phyloP scores from a whole-genome alignment of 2,113 vertebrate genomes.

The Bucco capensis region DNA sequence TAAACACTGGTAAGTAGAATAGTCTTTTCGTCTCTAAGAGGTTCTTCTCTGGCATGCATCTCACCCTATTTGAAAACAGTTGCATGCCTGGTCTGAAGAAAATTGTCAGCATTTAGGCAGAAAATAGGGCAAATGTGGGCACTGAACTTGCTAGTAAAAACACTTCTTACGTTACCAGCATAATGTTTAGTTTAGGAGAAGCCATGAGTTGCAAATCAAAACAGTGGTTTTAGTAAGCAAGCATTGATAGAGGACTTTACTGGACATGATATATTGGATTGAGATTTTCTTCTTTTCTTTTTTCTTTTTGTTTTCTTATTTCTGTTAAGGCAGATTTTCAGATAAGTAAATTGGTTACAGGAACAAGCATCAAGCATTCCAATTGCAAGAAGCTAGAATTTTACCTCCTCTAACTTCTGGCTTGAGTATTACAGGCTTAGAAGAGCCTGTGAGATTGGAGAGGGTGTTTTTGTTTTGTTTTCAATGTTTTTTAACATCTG shows the following conservation, averaged over 20 bases:
- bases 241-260: neutral
- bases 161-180: neutral
- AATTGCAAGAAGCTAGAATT: neutral
- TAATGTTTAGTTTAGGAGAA: neutral
- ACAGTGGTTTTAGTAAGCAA: neutral
- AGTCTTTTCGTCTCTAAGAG: neutral
- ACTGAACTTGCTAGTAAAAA: neutral
- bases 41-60: neutral
- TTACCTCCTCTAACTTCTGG: neutral
- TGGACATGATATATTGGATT: neutral
- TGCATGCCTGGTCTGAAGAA: neutral
- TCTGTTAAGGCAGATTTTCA: neutral
- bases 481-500: neutral
- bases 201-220: neutral
- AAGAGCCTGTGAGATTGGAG: neutral
- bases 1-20: slow-evolving; percentile 32
- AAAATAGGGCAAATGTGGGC: neutral
- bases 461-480: neutral
- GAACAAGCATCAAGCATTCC: neutral
- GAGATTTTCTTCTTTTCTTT: no score
- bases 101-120: neutral
- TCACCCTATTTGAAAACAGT: neutral
- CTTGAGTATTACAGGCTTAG: neutral
- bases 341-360: neutral
- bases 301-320: neutral